Evolutionary conservation across 2,888 invertebrate species (phyloP).

Genomic region (Tortrix viridana): DNA sequence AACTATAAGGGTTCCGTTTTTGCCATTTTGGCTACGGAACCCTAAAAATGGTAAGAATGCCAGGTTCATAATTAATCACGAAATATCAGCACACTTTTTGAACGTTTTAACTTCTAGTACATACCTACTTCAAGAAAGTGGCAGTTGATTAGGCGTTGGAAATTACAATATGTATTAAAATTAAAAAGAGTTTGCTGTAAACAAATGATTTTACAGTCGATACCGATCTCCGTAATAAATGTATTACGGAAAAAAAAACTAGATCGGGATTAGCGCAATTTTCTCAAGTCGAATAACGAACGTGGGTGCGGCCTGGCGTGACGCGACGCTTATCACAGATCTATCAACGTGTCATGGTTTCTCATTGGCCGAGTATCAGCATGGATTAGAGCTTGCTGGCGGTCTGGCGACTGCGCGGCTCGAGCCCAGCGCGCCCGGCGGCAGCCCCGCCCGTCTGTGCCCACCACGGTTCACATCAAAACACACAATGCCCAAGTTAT

Average conservation of each 20-base stretch:
- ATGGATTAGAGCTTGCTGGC: constrained; percentile 54
- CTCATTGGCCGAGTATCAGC: constrained; percentile 55
- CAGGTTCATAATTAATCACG: no score
- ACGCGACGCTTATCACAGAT: constrained; percentile 61
- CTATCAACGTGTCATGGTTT: constrained; percentile 64
- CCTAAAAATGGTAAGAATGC: no score
- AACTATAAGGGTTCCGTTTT: no score
- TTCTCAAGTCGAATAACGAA: constrained; percentile 59
- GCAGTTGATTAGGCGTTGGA: background rate
- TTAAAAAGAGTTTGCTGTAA: constrained; percentile 44
- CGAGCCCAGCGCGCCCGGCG: background rate
- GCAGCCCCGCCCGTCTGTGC: no score
- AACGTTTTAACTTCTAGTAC: no score
- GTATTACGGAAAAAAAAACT: constrained; percentile 62
- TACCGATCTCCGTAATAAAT: constrained; percentile 64
- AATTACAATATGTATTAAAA: constrained; percentile 8
- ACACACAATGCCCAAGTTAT: constrained; percentile 46
- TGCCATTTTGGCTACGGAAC: no score
- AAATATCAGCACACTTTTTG: no score
- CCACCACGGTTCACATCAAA: background rate
- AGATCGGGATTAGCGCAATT: constrained; percentile 60
- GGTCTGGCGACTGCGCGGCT: constrained; percentile 44
- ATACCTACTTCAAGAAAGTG: constrained; percentile 24
- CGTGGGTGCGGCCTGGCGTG: constrained; percentile 57
- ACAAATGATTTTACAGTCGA: constrained; percentile 66